Evolutionary conservation across 2,888 invertebrate species (phyloP).

Genomic region (Aricia artaxerxes): DNA sequence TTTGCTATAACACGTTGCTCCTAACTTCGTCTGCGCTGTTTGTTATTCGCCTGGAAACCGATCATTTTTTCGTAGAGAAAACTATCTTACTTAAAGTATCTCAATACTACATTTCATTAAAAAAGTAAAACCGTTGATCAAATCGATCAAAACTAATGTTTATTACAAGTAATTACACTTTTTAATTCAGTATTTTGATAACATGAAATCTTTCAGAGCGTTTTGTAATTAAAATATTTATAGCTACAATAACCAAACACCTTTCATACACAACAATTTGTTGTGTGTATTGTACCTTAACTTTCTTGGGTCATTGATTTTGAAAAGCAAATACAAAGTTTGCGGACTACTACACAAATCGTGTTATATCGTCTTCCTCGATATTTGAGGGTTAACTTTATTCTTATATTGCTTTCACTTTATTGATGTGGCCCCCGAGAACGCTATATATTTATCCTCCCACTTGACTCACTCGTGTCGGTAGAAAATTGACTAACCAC

Average conservation of each 20-base stretch:
- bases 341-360: neutral
- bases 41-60: too few species aligned
- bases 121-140: too few species aligned
- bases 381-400: slow-evolving; percentile 8
- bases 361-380: neutral
- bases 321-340: neutral
- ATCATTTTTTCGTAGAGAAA: too few species aligned
- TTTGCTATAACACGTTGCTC: neutral
- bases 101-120: too few species aligned
- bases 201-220: too few species aligned
- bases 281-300: neutral
- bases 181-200: too few species aligned
- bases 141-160: too few species aligned
- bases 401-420: slow-evolving; percentile 17
- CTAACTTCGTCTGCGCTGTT: neutral
- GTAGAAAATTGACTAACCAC: neutral
- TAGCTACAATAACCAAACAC: neutral
- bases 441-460: slow-evolving; percentile 12
- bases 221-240: too few species aligned
- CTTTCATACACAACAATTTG: neutral
- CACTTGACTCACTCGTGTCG: slow-evolving; percentile 15
- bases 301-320: slow-evolving; percentile 6
- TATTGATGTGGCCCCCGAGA: slow-evolving; percentile 9
- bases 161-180: too few species aligned
- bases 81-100: too few species aligned